A percentile compares a stretch with the other conserved stretches of the same genome.
These are phyloP conservation scores for Keiferia lycopersicella DNA, from an alignment of 2,888 invertebrate genomes.

Conservation along the genomic window DNA sequence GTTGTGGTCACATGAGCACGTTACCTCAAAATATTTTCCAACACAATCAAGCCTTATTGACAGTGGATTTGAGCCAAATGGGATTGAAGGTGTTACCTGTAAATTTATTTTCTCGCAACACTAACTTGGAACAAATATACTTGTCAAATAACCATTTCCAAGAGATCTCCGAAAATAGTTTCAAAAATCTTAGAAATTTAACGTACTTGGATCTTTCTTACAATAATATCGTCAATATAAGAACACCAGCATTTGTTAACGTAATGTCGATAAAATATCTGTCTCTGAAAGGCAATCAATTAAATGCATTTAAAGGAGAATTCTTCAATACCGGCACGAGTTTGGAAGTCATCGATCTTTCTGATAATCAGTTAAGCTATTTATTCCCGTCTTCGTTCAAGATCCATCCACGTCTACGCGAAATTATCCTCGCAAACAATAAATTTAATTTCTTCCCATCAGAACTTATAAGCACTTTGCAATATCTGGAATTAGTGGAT, in stretches of 20 bases:
- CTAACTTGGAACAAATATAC: constrained; percentile 84
- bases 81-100: constrained; percentile 87
- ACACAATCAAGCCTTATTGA: constrained; percentile 84
- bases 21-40: constrained; percentile 86
- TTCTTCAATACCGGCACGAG: constrained; percentile 92
- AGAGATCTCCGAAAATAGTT: constrained; percentile 89
- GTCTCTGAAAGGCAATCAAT: constrained; percentile 87
- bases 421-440: constrained; percentile 87
- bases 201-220: constrained; percentile 88
- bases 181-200: constrained; percentile 88
- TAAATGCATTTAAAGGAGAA: constrained; percentile 91
- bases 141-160: constrained; percentile 87
- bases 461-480: constrained; percentile 89
- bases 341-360: constrained; percentile 89
- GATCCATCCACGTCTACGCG: constrained; percentile 89
- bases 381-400: constrained; percentile 92
- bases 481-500: constrained; percentile 88
- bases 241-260: constrained; percentile 88
- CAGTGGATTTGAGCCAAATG: constrained; percentile 88
- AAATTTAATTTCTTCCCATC: constrained; percentile 92
- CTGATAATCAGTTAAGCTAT: constrained; percentile 90
- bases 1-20: constrained; percentile 85
- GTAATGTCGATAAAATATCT: constrained; percentile 87
- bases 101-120: constrained; percentile 85
- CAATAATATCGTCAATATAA: constrained; percentile 89